phyloP scores from a whole-genome alignment of 2,888 invertebrate species.

The Amphipoea lucens region DNA sequence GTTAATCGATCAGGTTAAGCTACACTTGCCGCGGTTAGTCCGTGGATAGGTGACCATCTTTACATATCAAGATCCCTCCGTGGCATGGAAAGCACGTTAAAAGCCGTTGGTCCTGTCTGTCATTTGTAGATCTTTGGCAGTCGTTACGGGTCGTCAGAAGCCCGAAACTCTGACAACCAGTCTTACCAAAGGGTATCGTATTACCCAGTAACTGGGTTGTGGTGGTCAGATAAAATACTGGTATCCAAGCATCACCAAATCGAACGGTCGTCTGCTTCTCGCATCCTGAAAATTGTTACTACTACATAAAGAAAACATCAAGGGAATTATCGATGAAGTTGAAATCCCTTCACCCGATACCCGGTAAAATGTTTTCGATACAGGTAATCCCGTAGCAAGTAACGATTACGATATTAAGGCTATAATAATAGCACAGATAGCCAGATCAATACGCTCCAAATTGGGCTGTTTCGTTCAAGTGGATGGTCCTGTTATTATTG shows the following conservation, averaged over 20 bases:
- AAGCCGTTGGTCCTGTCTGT: too few species aligned
- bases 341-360: not conserved
- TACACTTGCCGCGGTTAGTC: too few species aligned
- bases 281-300: not conserved
- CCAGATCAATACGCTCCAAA: conserved; percentile 45
- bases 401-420: conserved; percentile 31
- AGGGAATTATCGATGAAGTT: not conserved
- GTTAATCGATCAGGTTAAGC: too few species aligned
- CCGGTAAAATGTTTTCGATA: not conserved
- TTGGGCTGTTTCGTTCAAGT: conserved; percentile 47
- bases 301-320: conserved; percentile 1
- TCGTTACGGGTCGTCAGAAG: too few species aligned
- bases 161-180: too few species aligned
- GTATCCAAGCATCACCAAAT: not conserved
- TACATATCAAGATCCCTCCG: too few species aligned
- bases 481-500: conserved; percentile 31
- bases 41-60: too few species aligned
- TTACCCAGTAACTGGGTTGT: too few species aligned
- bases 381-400: conserved; percentile 17
- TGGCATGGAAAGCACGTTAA: too few species aligned
- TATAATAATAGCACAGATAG: conserved; percentile 34
- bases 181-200: too few species aligned
- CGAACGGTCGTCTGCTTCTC: not conserved
- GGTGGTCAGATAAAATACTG: too few species aligned
- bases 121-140: too few species aligned